Conservation (phyloP, 2,888 invertebrate genomes). For the Drosophila merina region DNA sequence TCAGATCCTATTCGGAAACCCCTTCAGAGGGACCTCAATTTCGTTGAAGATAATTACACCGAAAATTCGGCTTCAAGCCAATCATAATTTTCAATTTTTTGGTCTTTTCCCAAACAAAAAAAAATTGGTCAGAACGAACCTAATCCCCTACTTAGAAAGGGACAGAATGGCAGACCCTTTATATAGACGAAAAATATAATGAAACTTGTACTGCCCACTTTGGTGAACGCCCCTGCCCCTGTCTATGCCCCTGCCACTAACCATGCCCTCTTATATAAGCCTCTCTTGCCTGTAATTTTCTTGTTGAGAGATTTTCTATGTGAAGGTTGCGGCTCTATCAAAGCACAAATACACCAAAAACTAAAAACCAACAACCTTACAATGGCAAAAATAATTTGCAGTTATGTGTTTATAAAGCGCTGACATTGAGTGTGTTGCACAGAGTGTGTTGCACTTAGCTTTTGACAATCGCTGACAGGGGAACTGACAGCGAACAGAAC, state of each 20-base stretch:
- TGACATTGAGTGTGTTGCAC: constrained; percentile 62
- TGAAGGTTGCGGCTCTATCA: constrained; percentile 75
- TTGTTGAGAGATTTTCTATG: constrained; percentile 82
- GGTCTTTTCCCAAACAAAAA: constrained; percentile 9
- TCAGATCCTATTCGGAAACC: constrained; percentile 21
- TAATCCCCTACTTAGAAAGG: constrained; percentile 58
- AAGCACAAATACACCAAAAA: constrained; percentile 21
- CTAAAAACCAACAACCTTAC: constrained; percentile 54
- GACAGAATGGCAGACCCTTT: constrained; percentile 7
- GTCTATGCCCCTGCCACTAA: neutral
- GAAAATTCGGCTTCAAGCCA: constrained; percentile 45
- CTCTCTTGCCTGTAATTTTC: constrained; percentile 74
- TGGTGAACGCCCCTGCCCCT: constrained; percentile 30
- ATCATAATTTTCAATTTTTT: constrained; percentile 60
- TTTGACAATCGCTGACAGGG: constrained; percentile 69
- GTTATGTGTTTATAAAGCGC: constrained; percentile 62
- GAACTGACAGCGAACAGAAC: constrained; percentile 39
- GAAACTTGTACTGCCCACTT: constrained; percentile 28
- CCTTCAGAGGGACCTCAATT: constrained; percentile 60
- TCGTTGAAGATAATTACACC: constrained; percentile 58
- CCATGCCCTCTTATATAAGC: constrained; percentile 23
- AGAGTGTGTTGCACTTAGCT: constrained; percentile 60
- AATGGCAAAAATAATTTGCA: constrained; percentile 77
- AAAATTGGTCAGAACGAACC: constrained; percentile 47
- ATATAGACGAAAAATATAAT: constrained; percentile 34